Evolutionary conservation across 92 coral and sea anemone species (phyloP).

Genomic region (Galaxea fascicularis): DNA sequence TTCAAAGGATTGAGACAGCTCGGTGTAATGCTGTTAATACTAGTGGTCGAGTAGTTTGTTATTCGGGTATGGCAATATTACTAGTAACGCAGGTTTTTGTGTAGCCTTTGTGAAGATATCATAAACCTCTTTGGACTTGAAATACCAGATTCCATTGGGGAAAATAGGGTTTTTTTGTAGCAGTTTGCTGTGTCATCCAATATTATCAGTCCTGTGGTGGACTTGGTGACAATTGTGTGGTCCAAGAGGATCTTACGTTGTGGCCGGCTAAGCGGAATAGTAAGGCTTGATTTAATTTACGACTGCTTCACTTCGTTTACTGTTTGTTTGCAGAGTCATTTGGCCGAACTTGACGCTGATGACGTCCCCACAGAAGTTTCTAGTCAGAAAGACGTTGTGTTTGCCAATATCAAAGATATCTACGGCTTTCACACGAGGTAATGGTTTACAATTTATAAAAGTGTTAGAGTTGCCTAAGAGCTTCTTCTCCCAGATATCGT

Average conservation of each 20-base stretch:
- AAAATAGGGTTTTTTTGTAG: no score
- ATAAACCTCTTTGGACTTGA: no score
- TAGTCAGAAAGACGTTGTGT: conserved; percentile 76
- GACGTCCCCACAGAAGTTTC: conserved; percentile 86
- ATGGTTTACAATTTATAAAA: not conserved
- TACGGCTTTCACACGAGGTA: conserved; percentile 92
- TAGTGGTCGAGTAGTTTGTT: not conserved
- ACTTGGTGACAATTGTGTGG: no score
- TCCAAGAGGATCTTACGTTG: no score
- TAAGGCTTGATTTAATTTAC: not conserved
- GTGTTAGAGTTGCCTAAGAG: not conserved
- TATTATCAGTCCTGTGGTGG: no score
- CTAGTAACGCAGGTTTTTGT: no score
- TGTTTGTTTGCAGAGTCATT: conserved; percentile 74
- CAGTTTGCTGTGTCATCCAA: no score
- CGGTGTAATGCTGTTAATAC: not conserved
- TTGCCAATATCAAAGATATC: conserved; percentile 88
- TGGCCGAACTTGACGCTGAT: conserved; percentile 94
- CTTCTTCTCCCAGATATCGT: not conserved
- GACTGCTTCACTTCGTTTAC: not conserved
- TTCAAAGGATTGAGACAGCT: not conserved
- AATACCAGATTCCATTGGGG: no score
- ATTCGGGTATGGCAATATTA: not conserved
- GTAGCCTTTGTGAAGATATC: no score
- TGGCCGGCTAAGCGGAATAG: no score